phyloP scores from a whole-genome alignment of 2,113 vertebrate species.

The Elephantulus edwardii region DNA sequence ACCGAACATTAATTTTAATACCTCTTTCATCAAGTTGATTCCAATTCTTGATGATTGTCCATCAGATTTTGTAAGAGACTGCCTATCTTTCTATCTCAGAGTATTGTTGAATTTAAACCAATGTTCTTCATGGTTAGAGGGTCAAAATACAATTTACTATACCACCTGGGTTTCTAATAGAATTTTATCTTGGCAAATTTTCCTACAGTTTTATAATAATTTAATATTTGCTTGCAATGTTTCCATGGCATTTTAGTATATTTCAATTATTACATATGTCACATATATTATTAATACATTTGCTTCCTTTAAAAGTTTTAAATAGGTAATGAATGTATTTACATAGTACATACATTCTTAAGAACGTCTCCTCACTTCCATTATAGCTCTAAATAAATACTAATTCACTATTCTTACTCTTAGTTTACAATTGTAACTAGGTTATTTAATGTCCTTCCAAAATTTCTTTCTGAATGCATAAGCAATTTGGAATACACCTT shows the following conservation, averaged over 20 bases:
- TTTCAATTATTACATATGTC: not conserved
- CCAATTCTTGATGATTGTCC: too few relatives aligned
- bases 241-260: not conserved
- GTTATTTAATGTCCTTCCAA: not conserved
- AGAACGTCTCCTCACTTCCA: not conserved
- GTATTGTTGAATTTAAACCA: too few relatives aligned
- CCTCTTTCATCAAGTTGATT: too few relatives aligned
- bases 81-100: too few relatives aligned
- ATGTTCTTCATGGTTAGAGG: too few relatives aligned
- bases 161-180: too few relatives aligned
- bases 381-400: not conserved
- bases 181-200: constrained; percentile 1
- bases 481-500: not conserved
- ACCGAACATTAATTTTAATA: not conserved
- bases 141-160: too few relatives aligned
- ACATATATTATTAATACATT: not conserved
- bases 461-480: not conserved
- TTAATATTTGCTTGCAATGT: not conserved
- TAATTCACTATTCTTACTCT: not conserved
- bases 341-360: not conserved
- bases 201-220: not conserved
- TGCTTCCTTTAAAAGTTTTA: not conserved
- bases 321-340: not conserved
- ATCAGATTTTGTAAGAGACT: too few relatives aligned
- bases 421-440: not conserved